phyloP scores from a whole-genome alignment of 2,888 invertebrate genomes.

The Xestia xanthographa region DNA sequence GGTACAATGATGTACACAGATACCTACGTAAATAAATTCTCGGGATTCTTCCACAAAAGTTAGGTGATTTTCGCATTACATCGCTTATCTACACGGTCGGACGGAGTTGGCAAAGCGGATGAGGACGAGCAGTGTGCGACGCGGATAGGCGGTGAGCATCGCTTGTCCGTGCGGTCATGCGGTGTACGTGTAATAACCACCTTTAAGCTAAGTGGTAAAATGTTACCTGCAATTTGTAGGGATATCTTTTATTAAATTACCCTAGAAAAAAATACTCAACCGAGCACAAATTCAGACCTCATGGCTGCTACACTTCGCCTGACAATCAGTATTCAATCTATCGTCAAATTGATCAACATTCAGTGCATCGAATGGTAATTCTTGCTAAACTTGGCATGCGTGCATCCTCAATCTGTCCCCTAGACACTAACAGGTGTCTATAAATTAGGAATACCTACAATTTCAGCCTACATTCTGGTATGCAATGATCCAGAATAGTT shows the following conservation, averaged over 20 bases:
- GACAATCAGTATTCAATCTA: not conserved
- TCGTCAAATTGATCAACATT: not conserved
- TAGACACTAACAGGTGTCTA: conserved; percentile 9
- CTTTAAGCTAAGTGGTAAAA: not conserved
- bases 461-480: conserved; percentile 32
- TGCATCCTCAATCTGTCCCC: not conserved
- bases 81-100: not conserved
- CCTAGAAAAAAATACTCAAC: not conserved
- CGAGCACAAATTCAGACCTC: not conserved
- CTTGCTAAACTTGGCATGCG: not conserved
- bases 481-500: conserved; percentile 2
- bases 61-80: not conserved
- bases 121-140: not conserved
- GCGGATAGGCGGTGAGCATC: not conserved
- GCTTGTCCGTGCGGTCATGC: not conserved
- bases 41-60: not conserved
- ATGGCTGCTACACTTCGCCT: not conserved
- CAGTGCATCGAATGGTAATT: not conserved
- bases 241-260: not conserved
- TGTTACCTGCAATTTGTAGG: not conserved
- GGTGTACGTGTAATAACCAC: not conserved
- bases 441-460: conserved; percentile 33
- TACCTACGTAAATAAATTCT: not conserved
- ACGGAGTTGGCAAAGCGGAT: not conserved
- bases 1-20: not conserved